These are phyloP conservation scores for Hypothenemus hampei DNA, from an alignment of 1,140 invertebrate species.

Conservation along the genomic window DNA sequence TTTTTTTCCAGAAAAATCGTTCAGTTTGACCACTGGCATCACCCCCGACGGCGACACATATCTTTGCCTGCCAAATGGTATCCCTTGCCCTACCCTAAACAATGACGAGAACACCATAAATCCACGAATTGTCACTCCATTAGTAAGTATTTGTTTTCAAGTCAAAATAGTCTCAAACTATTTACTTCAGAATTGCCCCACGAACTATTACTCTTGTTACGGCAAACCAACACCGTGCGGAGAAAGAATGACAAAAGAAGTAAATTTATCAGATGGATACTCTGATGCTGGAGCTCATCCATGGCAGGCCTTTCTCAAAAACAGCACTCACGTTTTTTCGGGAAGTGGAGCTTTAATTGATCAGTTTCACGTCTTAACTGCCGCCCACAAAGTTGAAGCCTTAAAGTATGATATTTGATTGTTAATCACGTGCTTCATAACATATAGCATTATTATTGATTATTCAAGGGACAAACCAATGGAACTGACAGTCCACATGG, in stretches of 20 bases:
- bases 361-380: slow-evolving; percentile 38
- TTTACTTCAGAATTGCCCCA: slow-evolving; percentile 6
- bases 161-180: not conserved
- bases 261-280: slow-evolving; percentile 1
- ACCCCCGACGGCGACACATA: slow-evolving; percentile 27
- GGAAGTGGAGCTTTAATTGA: slow-evolving; percentile 41
- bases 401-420: no score
- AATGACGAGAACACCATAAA: slow-evolving; percentile 26
- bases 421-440: no score
- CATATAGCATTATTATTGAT: no score
- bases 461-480: slow-evolving; percentile 22
- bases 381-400: slow-evolving; percentile 41
- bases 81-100: slow-evolving; percentile 16
- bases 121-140: slow-evolving; percentile 39
- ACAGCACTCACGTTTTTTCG: slow-evolving; percentile 34
- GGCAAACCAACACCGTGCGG: slow-evolving; percentile 9
- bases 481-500: slow-evolving; percentile 30
- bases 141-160: slow-evolving; percentile 17
- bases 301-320: slow-evolving; percentile 41
- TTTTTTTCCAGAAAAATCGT: no score
- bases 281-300: slow-evolving; percentile 24
- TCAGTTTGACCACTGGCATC: slow-evolving; percentile 19
- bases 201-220: slow-evolving; percentile 9
- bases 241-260: not conserved
- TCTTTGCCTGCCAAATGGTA: slow-evolving; percentile 31